Base-by-base conservation (phyloP, 2,888 invertebrate species). In the Venustoraphidia nigricollis region DNA sequence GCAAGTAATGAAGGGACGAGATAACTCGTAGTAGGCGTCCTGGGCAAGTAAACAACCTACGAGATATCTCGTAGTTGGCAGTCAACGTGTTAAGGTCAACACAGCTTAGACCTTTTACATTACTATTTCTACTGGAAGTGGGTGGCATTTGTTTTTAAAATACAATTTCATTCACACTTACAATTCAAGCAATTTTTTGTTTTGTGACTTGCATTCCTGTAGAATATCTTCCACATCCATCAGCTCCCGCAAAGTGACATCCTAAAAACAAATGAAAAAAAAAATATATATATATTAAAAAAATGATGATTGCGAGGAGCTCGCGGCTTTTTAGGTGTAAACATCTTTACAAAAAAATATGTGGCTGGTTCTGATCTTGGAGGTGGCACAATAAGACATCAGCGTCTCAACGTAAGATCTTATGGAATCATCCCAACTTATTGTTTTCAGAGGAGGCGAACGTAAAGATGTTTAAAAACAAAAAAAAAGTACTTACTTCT, bases 181-280 rank as follows among this genome's bases (percentile, higher is more conserved):
- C 94, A 86, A 95, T 65, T 90, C 90, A 58, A 93, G 78, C 53
- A 96, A 75, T 60, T 82, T 83, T 66, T 85, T 87, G 69, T 93
- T 94, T 66, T 88, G 90, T 55, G 83, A 83, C 71, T 90, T 91
- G 68, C 94, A 93, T 76, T 96, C 94, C 67, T 92, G 92, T 57
- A 96, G 77, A 62, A 96, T 86, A 69, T 94, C 92, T 64, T 93
- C 93, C 65, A 92, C 88, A 65, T 95, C 91, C 76, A 96, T 76
- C 55, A 96, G 77, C 67, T 93, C 90, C 61, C 81, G 79, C 53
- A 96, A 72, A 49, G 87, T 89, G 56, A 91, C 84, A 80, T 90
- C 85, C 93, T 95, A 69, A 50, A 77, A 77, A 50, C 59, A 60
- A 50, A 62, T 59, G 49, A 52, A 48, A 27, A 27, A 6, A 27